Evolutionary conservation across 2,888 invertebrate species (phyloP).

Genomic region (Shargacucullia verbasci): DNA sequence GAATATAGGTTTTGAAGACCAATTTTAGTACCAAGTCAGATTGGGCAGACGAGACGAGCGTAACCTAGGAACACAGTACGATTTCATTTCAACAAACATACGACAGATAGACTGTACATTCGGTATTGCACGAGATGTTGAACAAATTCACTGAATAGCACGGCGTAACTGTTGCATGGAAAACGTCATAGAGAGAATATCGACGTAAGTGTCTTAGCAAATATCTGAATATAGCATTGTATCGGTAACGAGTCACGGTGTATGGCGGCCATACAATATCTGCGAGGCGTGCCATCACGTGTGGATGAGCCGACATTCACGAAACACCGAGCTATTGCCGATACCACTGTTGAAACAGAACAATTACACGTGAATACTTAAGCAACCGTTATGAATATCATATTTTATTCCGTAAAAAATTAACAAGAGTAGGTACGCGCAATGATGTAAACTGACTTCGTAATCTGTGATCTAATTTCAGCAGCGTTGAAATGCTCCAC

Average conservation of each 20-base stretch:
- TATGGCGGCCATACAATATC: constrained; percentile 36
- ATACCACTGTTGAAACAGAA: constrained; percentile 34
- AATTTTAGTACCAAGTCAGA: too few species aligned
- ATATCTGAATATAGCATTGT: constrained; percentile 17
- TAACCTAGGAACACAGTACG: neutral
- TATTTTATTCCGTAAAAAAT: constrained; percentile 27
- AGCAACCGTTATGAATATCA: constrained; percentile 38
- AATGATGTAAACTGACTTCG: constrained; percentile 40
- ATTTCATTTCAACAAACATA: neutral
- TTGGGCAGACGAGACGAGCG: too few species aligned
- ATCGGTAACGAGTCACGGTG: constrained; percentile 27
- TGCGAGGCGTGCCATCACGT: constrained; percentile 44
- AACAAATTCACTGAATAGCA: constrained; percentile 19
- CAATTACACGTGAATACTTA: constrained; percentile 28
- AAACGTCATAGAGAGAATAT: constrained; percentile 27
- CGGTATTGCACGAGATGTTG: constrained; percentile 15
- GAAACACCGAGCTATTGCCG: constrained; percentile 21
- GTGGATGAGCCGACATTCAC: constrained; percentile 9
- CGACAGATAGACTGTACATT: constrained; percentile 2
- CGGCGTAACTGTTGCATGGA: constrained; percentile 29
- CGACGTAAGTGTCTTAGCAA: constrained; percentile 19
- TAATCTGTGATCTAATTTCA: constrained; percentile 52
- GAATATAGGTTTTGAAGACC: too few species aligned
- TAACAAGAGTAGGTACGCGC: constrained; percentile 19
- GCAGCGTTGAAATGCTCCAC: constrained; percentile 17